phyloP scores from a whole-genome alignment of 2,113 vertebrate species.

The Mormyrus lacerda region DNA sequence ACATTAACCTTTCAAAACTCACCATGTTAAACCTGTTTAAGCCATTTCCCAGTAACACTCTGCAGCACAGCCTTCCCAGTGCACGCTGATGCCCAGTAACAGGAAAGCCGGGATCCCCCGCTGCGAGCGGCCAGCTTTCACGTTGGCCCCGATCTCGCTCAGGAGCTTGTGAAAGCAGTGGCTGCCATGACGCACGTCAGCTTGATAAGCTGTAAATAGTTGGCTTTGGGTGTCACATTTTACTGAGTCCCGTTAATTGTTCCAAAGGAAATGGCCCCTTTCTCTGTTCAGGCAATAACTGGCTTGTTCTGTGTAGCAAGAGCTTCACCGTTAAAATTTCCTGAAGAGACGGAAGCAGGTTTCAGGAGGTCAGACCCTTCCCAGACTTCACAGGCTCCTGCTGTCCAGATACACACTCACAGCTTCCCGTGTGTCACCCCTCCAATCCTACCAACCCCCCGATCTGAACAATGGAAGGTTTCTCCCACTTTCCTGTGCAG shows the following conservation, averaged over 20 bases:
- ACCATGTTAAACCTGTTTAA: background rate
- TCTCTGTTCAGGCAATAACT: slow-evolving; percentile 1
- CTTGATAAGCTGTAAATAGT: background rate
- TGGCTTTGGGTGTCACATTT: background rate
- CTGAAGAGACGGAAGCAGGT: background rate
- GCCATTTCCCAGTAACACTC: background rate
- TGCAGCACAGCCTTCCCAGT: background rate
- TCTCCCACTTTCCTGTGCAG: slow-evolving; percentile 34
- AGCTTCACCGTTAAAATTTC: background rate
- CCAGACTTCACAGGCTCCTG: background rate
- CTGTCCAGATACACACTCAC: slow-evolving; percentile 34
- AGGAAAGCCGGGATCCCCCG: background rate
- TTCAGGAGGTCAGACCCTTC: background rate
- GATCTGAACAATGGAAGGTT: slow-evolving; percentile 53
- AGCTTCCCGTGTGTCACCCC: slow-evolving; percentile 30
- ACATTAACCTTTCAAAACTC: background rate
- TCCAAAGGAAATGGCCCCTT: background rate
- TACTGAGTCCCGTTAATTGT: background rate
- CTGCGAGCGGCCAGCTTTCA: background rate
- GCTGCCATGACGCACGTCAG: background rate
- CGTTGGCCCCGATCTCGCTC: background rate
- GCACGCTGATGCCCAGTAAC: background rate
- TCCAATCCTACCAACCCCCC: slow-evolving; percentile 27
- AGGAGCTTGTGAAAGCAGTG: background rate
- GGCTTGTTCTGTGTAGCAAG: background rate